These are phyloP conservation scores for Neodiprion pinetum DNA, from an alignment of 1,140 invertebrate genomes.

Conservation along the genomic window DNA sequence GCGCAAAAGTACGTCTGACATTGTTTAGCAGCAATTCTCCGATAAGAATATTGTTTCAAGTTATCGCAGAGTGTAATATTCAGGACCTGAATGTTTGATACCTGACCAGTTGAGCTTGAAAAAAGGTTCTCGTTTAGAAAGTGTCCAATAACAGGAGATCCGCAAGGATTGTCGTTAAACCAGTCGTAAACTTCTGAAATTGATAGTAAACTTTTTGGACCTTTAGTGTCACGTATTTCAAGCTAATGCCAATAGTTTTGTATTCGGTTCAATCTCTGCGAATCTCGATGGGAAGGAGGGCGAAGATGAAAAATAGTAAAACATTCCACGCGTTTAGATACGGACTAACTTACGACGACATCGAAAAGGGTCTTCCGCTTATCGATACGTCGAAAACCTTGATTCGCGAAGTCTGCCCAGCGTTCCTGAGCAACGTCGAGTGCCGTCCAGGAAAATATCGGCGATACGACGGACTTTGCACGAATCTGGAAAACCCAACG, in stretches of 20 bases:
- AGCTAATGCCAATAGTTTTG: too few species aligned
- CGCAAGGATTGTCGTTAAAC: too few species aligned
- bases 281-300: too few species aligned
- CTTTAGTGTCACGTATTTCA: too few species aligned
- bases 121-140: too few species aligned
- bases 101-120: background rate
- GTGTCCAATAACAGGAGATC: too few species aligned
- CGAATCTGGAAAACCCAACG: conserved; percentile 88
- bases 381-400: conserved; percentile 91
- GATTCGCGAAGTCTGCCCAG: conserved; percentile 86
- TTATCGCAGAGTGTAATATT: background rate
- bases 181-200: too few species aligned
- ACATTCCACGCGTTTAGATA: conserved; percentile 66
- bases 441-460: conserved; percentile 91
- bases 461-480: conserved; percentile 89
- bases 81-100: background rate
- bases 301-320: too few species aligned
- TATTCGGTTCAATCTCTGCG: too few species aligned
- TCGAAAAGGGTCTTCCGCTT: conserved; percentile 85
- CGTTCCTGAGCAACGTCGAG: conserved; percentile 85
- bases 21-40: background rate
- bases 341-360: conserved; percentile 82
- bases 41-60: too few species aligned
- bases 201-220: too few species aligned
- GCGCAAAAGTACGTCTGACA: conserved; percentile 80